These are phyloP conservation scores for Limonius californicus DNA, from an alignment of 1,140 invertebrate genomes.

Conservation along the genomic window DNA sequence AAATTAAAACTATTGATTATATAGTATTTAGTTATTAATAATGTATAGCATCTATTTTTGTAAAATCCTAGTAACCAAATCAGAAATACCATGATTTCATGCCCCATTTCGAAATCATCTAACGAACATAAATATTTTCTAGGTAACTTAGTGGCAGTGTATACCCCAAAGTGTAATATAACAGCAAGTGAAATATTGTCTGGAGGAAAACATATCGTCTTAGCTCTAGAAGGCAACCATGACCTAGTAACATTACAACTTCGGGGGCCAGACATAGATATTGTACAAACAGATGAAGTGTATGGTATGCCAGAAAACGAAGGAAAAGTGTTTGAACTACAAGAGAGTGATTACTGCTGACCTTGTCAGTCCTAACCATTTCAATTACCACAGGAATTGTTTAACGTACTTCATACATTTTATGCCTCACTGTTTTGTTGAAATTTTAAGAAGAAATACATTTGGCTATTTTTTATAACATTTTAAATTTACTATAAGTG, in stretches of 20 bases:
- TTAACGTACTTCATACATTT: not conserved
- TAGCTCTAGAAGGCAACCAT: constrained; percentile 61
- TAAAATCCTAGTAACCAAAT: no score
- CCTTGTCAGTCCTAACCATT: constrained; percentile 22
- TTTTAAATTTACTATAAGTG: no score
- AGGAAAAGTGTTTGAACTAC: constrained; percentile 52
- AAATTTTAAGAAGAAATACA: constrained; percentile 13
- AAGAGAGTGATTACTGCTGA: constrained; percentile 48
- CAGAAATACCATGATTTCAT: no score
- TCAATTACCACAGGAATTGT: constrained; percentile 26
- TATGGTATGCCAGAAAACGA: constrained; percentile 52
- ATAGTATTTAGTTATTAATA: no score
- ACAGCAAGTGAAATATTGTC: constrained; percentile 71
- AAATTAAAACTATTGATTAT: no score
- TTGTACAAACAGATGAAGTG: constrained; percentile 41
- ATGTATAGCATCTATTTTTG: no score
- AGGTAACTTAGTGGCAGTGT: constrained; percentile 74
- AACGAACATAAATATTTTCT: constrained; percentile 22
- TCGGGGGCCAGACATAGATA: constrained; percentile 51
- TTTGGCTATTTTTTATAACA: not conserved
- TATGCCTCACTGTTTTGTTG: constrained; percentile 22
- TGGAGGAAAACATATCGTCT: constrained; percentile 66
- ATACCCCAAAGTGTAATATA: constrained; percentile 70
- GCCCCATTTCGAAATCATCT: no score
- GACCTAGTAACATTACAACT: constrained; percentile 63